Evolutionary conservation across 2,113 vertebrate species (phyloP), one percentile per base, ranked within the genome.

Genomic region (Dicrurus megarhynchus): DNA sequence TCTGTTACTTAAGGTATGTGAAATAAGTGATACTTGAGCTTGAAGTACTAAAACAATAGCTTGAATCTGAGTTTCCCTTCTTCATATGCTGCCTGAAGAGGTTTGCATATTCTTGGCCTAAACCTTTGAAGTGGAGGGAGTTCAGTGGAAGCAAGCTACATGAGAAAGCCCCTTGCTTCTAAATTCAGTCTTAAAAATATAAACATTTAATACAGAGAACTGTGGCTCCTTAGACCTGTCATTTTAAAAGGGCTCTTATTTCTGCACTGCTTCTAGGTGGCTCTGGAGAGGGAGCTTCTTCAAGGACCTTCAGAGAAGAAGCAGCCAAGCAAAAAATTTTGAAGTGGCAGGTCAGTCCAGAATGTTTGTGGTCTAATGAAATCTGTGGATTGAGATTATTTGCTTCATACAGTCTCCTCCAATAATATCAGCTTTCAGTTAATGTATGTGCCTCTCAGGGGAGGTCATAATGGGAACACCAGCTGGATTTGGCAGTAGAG

Each of bases 341-440:
- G 90, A 97, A 97, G 83, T 95, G 88, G 91, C 87, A 95, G 35
- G 16, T 89, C 90, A 91, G 41, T 93, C 68, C 69, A 74, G 21
- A 82, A 93, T 35, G 19, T 84, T 53, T 59, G 47, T 67, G 65
- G 69, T 95, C 76, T 95, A 95, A 97, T 64, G 65, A 97, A 97
- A 93, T 90, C 44, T 96, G 68, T 96, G 73, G 93, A 87, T 84
- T 23, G 60, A 82, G 80, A 95, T 73, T 82, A 32, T 84, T 76
- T 93, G 60, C 70, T 50, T 84, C 87, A 79, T 84, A 52, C 27
- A 88, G 37, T 44, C 79, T 80, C 57, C 53, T 92, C 87, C 82
- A 89, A 47, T 84, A 96, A 94, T 84, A 95, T 87, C 89, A 95
- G 74, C 78, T 95, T 91, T 89, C 47, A n/a, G 33, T 90, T 78